Evolutionary conservation across 2,113 vertebrate genomes (phyloP).

Genomic region (Festucalex cinctus): DNA sequence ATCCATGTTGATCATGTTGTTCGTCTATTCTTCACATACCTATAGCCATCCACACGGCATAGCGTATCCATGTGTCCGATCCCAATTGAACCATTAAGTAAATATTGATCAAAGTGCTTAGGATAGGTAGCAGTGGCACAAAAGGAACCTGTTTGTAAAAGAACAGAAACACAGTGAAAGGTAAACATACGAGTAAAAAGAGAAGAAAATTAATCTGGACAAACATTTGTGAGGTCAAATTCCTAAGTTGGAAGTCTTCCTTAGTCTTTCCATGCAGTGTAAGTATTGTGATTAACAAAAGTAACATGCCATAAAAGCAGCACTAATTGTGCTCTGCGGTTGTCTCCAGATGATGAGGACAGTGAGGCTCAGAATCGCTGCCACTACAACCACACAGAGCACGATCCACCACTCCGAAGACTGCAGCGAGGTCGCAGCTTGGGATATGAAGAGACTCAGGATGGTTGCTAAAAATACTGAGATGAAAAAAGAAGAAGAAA

Average conservation of each 20-base stretch:
- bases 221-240: neutral
- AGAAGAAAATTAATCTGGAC: neutral
- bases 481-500: neutral
- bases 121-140: conserved; percentile 75
- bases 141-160: conserved; percentile 74
- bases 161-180: neutral
- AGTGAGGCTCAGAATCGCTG: conserved; percentile 56
- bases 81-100: conserved; percentile 78
- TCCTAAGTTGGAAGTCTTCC: too few relatives aligned
- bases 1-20: neutral
- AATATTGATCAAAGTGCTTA: conserved; percentile 77
- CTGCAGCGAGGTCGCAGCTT: conserved; percentile 45
- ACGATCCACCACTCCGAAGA: conserved; percentile 69
- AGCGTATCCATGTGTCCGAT: conserved; percentile 76
- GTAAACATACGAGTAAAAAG: neutral
- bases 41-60: conserved; percentile 78
- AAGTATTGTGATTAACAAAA: neutral
- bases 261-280: neutral
- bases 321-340: conserved; percentile 71
- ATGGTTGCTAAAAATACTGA: conserved; percentile 56
- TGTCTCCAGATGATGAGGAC: conserved; percentile 78
- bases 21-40: conserved; percentile 61
- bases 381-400: conserved; percentile 50
- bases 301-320: conserved; percentile 76
- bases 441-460: conserved; percentile 58